Evolutionary conservation across 2,113 vertebrate species (phyloP), one percentile per base, ranked within the genome.

Genomic region (Saguinus midas): DNA sequence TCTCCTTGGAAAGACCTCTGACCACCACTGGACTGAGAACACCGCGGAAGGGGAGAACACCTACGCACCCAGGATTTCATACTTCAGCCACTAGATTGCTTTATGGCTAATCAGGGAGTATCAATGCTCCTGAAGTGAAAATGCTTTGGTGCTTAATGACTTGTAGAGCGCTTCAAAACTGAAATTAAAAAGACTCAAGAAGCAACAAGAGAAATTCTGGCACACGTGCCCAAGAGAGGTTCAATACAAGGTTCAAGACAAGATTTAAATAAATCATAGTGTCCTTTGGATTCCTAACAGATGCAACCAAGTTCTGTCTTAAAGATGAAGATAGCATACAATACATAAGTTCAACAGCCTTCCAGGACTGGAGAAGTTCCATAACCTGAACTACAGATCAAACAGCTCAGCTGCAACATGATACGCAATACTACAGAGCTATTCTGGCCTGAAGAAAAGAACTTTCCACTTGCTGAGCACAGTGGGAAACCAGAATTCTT

Each of bases 1-100:
- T 40, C 40, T 55, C 86, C 25, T 16, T 6, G 20, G 48, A 21
- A 75, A 64, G 72, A 13, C 45, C 32, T 10, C 4, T 1, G 23
- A 4, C 0, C 0, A 25, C 37, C 6, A 9, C 4, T 3, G 4
- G 48, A 43, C 1, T 16, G 11, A 61, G 37, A 14, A 7, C 4
- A 18, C n/a, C 25, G 17, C 3, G 25, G 18, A 1, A 18, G 55
- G 55, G 58, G 52, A 87, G 79, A 18, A 29, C 21, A 40, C 5
- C 32, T 64, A 4, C 14, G 35, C 16, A 12, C 17, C n/a, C 37
- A 1, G 70, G 72, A 13, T 40, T 7, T 88, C 40, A 43, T 10
- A 14, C 10, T 8, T 61, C 8, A 4, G 52, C 37, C 23, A 2
- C 58, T 0, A 29, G 78, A 9, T 2, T 21, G 7, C 25, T 75